Evolutionary conservation across 2,113 vertebrate genomes (phyloP).

Genomic region (Gavialis gangeticus): DNA sequence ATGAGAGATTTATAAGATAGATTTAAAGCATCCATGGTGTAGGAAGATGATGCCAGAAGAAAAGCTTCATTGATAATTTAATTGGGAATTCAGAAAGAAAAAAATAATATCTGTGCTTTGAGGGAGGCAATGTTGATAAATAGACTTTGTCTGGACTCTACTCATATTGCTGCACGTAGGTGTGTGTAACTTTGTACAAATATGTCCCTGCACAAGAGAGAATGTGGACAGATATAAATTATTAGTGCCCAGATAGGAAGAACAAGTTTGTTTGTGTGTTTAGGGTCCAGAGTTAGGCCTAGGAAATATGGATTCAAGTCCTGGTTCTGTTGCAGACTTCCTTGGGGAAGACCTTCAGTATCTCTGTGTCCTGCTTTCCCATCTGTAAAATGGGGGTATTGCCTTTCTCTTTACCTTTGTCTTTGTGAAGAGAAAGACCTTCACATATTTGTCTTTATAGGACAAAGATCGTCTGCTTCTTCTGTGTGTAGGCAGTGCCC

Average conservation of each 20-base stretch:
- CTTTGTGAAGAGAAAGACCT: not conserved
- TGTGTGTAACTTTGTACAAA: not conserved
- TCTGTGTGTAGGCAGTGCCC: not conserved
- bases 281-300: not conserved
- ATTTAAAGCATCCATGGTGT: conserved; percentile 42
- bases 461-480: not conserved
- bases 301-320: conserved; percentile 59
- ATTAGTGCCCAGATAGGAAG: conserved; percentile 58
- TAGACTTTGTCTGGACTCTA: conserved; percentile 10
- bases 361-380: conserved; percentile 39
- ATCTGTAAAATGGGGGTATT: conserved; percentile 35
- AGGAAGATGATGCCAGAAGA: conserved; percentile 44
- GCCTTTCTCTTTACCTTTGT: conserved; percentile 47
- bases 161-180: not conserved
- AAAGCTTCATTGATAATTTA: conserved; percentile 44
- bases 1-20: conserved; percentile 64
- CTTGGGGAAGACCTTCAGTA: conserved; percentile 55
- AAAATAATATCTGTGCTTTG: conserved; percentile 25
- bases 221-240: conserved; percentile 56
- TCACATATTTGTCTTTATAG: not conserved
- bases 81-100: conserved; percentile 55
- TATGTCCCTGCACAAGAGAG: not conserved
- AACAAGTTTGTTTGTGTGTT: conserved; percentile 66
- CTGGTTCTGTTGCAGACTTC: conserved; percentile 49
- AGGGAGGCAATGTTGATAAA: conserved; percentile 55